Percentiles rank a stretch among this genome's conserved stretches.
Evolutionary conservation across 2,888 invertebrate species (phyloP).

Genomic region (Exephanes ischioxanthus): DNA sequence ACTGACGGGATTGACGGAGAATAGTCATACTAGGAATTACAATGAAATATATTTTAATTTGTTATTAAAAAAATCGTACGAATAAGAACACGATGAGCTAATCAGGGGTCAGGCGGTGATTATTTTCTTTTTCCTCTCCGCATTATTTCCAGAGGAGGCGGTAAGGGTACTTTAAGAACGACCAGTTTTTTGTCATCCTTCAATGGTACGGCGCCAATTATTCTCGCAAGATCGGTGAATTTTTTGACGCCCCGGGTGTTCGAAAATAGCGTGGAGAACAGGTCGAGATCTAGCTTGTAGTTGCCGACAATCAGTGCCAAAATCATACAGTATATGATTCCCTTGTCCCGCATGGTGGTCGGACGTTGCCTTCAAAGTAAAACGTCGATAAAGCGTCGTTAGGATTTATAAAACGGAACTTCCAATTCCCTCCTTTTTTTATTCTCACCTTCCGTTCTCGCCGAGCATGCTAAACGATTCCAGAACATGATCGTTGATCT

Average conservation of each 20-base stretch:
- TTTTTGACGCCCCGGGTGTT: conserved; percentile 77
- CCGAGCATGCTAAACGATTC: conserved; percentile 77
- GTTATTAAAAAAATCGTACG: neutral
- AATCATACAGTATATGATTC: conserved; percentile 79
- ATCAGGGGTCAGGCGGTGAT: neutral
- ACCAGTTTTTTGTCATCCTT: conserved; percentile 77
- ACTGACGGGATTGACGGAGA: conserved; percentile 1
- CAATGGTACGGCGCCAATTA: conserved; percentile 75
- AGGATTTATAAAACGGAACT: neutral
- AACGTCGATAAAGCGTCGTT: conserved; percentile 17
- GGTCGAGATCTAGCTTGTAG: conserved; percentile 78
- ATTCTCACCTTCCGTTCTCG: conserved; percentile 76
- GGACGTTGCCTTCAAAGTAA: conserved; percentile 78
- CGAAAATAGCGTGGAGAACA: conserved; percentile 74
- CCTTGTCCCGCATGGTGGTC: conserved; percentile 79
- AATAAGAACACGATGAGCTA: neutral
- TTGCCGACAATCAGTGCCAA: conserved; percentile 77
- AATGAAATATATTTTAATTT: conserved; percentile 23
- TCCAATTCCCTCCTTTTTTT: neutral
- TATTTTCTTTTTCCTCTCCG: conserved; percentile 70
- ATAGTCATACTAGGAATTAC: neutral
- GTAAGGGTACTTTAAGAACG: conserved; percentile 79
- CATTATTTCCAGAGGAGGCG: conserved; percentile 67
- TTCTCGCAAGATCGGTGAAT: conserved; percentile 76
- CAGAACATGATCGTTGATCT: conserved; percentile 75